Evolutionary conservation across 2,888 invertebrate species (phyloP).

Genomic region (Epinotia brunnichana): DNA sequence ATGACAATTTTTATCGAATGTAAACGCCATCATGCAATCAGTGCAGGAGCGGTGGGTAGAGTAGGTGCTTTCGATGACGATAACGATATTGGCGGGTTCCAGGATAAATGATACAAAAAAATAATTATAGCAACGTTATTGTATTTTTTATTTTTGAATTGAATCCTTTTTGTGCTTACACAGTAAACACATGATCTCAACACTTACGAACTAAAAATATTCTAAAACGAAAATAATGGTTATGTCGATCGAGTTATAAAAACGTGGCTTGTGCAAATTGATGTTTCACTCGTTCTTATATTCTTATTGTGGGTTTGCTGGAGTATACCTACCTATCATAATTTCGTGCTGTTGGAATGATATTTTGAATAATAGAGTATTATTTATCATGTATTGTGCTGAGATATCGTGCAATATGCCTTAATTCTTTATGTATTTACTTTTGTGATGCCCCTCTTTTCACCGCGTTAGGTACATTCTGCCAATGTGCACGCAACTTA

Average conservation of each 20-base stretch:
- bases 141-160: slow-evolving; percentile 86
- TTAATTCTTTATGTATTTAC: slow-evolving; percentile 63
- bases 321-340: slow-evolving; percentile 65
- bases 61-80: background rate
- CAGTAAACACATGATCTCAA: slow-evolving; percentile 88
- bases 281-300: slow-evolving; percentile 61
- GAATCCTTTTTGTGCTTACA: slow-evolving; percentile 88
- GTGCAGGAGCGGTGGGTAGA: too few relatives aligned
- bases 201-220: slow-evolving; percentile 88
- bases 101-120: slow-evolving; percentile 67
- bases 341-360: slow-evolving; percentile 55
- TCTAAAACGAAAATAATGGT: slow-evolving; percentile 82
- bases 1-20: too few relatives aligned
- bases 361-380: slow-evolving; percentile 68
- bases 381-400: slow-evolving; percentile 75
- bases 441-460: slow-evolving; percentile 73
- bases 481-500: slow-evolving; percentile 77
- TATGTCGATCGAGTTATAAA: slow-evolving; percentile 70
- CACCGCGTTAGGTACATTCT: slow-evolving; percentile 66
- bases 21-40: background rate
- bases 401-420: slow-evolving; percentile 78
- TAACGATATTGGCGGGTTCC: slow-evolving; percentile 39
- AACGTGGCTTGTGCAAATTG: slow-evolving; percentile 79
- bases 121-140: slow-evolving; percentile 88
- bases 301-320: slow-evolving; percentile 71